These are phyloP conservation scores for Coccyzus lansbergi DNA, from an alignment of 2,797 vertebrate genomes.

Conservation along the genomic window DNA sequence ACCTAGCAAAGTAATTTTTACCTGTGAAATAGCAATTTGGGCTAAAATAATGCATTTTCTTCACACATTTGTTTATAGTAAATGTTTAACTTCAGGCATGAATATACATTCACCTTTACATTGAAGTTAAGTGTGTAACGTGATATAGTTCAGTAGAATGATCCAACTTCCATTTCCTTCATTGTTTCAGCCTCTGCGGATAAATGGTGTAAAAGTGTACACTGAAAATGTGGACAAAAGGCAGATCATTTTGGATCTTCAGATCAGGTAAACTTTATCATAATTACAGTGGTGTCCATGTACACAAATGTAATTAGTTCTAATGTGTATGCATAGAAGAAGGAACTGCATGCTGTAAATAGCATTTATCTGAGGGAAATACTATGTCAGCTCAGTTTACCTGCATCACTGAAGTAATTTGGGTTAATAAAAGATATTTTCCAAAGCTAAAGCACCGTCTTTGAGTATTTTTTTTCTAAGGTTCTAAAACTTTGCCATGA, in stretches of 20 bases:
- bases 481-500: neutral
- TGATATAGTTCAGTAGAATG: neutral
- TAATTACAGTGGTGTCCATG: fast-evolving
- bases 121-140: neutral
- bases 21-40: neutral
- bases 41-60: neutral
- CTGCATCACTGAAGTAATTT: neutral
- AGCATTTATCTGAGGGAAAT: neutral
- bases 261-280: constrained; percentile 89
- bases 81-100: neutral
- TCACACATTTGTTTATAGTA: neutral
- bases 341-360: neutral
- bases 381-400: neutral
- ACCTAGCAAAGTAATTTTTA: neutral
- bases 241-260: constrained; percentile 96
- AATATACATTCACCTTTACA: neutral
- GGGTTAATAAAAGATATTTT: neutral
- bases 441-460: neutral
- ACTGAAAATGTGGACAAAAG: constrained; percentile 98
- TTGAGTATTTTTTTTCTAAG: neutral
- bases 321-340: neutral
- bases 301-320: neutral
- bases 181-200: constrained; percentile 87
- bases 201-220: constrained; percentile 97
- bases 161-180: neutral